Conservation (phyloP, 2,113 vertebrate species). For the Notechis scutatus region DNA sequence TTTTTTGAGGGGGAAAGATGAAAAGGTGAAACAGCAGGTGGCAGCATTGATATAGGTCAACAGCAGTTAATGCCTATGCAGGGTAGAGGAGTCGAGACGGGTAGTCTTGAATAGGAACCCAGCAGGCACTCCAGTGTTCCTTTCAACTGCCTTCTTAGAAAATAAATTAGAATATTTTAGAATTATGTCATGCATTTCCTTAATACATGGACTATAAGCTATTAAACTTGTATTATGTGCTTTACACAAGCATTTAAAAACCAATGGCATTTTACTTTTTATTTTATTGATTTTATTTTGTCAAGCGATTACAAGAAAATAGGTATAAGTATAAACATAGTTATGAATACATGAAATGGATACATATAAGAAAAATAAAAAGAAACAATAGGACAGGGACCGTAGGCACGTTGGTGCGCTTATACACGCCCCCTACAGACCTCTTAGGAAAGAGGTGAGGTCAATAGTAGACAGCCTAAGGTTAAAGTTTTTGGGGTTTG, state of each 20-base stretch:
- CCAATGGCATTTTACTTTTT: slow-evolving; percentile 25
- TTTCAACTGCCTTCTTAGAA: slow-evolving; percentile 17
- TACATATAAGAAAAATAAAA: too few species aligned
- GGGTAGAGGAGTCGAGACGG: rapidly evolving
- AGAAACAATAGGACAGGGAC: too few species aligned
- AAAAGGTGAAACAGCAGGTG: slow-evolving; percentile 57
- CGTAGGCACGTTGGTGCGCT: too few species aligned
- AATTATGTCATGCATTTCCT: slow-evolving; percentile 56
- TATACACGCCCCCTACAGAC: too few species aligned
- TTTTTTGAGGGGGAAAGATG: too few species aligned
- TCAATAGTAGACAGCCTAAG: too few species aligned
- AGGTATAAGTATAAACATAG: too few species aligned
- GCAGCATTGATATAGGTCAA: slow-evolving; percentile 52
- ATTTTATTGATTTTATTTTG: too few species aligned
- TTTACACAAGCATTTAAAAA: background rate
- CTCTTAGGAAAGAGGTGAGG: too few species aligned
- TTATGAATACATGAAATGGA: too few species aligned
- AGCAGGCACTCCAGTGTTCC: slow-evolving; percentile 61
- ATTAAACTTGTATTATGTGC: slow-evolving; percentile 63
- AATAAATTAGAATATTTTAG: slow-evolving; percentile 44
- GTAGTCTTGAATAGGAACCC: background rate
- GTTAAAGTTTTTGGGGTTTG: too few species aligned
- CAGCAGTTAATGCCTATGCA: rapidly evolving
- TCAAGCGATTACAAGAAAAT: too few species aligned
- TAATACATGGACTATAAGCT: slow-evolving; percentile 30